Evolutionary conservation across 2,113 vertebrate species (phyloP), one percentile per base, ranked within the genome.

Genomic region (Caranx melampygus): DNA sequence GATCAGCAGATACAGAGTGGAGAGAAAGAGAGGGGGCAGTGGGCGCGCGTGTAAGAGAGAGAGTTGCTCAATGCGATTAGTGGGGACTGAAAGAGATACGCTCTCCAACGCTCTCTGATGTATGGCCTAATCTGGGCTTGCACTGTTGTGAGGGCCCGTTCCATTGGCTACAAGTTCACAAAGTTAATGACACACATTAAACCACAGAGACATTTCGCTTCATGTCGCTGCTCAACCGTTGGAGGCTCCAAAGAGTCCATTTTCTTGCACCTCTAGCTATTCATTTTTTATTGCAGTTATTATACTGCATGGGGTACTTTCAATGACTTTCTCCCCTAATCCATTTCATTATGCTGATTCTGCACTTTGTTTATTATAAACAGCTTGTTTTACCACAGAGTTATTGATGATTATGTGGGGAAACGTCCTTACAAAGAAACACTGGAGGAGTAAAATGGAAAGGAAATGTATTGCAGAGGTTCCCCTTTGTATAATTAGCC

Each of bases 41-140:
- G 63, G 78, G 81, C 86, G 44, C 77, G 44, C 45, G 75, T 63
- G 21, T 71, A 75, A 88, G 3, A 81, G 26, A 78, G 82, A 68
- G 70, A 82, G 83, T 89, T 82, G 82, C 82, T 91, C 86, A 82
- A 88, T 80, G 88, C 61, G 90, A 92, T 93, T 91, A 93, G 85
- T 10, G 72, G 76, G 35, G 74, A 86, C 75, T 89, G 87, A 93
- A 89, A 88, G 87, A 82, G 90, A 89, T 87, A 87, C 20, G 20
- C 89, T 89, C 86, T 88, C 78, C 63, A 71, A 83, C 72, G 44
- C 69, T 87, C 85, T 91, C 87, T 90, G 91, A 94, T 92, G 91
- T 88, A 85, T 52, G 83, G 82, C 75, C 89, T 91, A 91, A 93
- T 92, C 92, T 85, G 88, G 73, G 73, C 54, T 78, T 66, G 78